phyloP scores from a whole-genome alignment of 2,113 vertebrate species.

The Artemisiospiza belli region DNA sequence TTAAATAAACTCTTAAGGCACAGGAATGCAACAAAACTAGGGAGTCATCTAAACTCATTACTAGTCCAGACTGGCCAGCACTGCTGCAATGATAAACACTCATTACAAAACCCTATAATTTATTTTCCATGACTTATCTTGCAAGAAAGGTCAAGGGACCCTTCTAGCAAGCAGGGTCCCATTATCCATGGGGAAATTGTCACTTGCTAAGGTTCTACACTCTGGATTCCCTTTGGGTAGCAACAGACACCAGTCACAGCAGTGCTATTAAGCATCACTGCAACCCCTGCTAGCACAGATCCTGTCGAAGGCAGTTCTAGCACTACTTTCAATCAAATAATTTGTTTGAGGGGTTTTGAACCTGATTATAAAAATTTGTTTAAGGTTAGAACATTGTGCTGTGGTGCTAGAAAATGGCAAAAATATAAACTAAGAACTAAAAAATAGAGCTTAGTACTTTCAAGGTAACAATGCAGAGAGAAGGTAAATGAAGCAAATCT shows the following conservation, averaged over 20 bases:
- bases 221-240: not conserved
- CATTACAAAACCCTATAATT: not conserved
- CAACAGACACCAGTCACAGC: not conserved
- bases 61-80: not conserved
- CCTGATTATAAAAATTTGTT: not conserved
- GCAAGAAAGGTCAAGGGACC: not conserved
- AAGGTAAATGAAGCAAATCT: not conserved
- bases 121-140: not conserved
- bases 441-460: not conserved
- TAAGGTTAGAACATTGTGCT: not conserved
- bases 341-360: not conserved
- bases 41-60: slow-evolving; percentile 14
- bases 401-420: not conserved
- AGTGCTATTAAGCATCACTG: not conserved
- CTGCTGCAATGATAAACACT: not conserved
- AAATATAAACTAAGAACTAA: not conserved
- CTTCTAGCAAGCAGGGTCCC: not conserved
- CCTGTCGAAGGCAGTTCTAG: not conserved
- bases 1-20: slow-evolving; percentile 48
- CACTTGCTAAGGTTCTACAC: not conserved
- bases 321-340: not conserved
- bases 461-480: not conserved
- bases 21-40: slow-evolving; percentile 24
- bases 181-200: not conserved
- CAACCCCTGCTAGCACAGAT: not conserved